Percentiles rank a stretch among this genome's conserved stretches.
Evolutionary conservation across 2,797 vertebrate genomes (phyloP).

Genomic region (Calcarius lapponicus): DNA sequence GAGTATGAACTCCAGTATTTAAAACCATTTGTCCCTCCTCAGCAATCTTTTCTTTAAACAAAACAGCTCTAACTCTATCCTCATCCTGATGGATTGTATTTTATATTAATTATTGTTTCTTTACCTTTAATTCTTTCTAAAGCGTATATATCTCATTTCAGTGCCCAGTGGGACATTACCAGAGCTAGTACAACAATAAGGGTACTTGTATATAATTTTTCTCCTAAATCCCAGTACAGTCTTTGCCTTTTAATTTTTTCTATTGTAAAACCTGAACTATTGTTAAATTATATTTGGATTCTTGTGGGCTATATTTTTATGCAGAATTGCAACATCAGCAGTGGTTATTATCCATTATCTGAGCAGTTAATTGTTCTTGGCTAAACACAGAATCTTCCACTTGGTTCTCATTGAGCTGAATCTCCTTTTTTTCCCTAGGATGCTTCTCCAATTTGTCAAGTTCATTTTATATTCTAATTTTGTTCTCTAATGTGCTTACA

Average conservation of each 20-base stretch:
- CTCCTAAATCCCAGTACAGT: not conserved
- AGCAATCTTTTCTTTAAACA: not conserved
- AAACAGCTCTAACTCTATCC: not conserved
- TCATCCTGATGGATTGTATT: not conserved
- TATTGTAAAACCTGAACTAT: not conserved
- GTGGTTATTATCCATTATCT: constrained; percentile 9
- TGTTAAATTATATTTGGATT: not conserved
- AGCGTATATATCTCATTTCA: not conserved
- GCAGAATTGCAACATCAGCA: not conserved
- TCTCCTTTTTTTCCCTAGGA: not conserved
- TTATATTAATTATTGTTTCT: not conserved
- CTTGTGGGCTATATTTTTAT: not conserved
- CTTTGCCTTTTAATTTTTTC: not conserved
- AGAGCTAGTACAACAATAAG: not conserved
- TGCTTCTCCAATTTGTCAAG: constrained; percentile 50
- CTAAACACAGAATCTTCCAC: constrained; percentile 15
- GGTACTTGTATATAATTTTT: not conserved
- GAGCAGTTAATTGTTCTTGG: constrained; percentile 46
- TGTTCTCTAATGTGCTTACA: constrained; percentile 28
- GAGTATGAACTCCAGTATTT: not conserved
- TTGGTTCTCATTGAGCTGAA: constrained; percentile 33
- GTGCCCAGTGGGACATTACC: not conserved
- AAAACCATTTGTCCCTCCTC: not conserved
- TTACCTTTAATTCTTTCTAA: not conserved
- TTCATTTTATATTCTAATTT: constrained; percentile 52